These are phyloP conservation scores for Drosophila anomelani DNA, from an alignment of 2,888 invertebrate species.

Conservation along the genomic window DNA sequence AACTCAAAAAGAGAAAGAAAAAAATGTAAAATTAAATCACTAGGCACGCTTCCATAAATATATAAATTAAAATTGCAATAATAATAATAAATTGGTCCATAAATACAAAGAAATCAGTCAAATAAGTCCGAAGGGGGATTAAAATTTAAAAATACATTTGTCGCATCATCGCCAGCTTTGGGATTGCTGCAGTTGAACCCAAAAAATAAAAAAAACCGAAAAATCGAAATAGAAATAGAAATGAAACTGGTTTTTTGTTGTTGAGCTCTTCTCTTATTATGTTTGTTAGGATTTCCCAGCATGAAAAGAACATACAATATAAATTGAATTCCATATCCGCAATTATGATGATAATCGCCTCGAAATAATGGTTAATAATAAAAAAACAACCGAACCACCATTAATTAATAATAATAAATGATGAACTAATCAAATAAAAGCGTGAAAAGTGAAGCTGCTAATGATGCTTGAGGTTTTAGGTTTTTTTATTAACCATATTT, in stretches of 20 bases:
- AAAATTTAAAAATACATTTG: slow-evolving; percentile 36
- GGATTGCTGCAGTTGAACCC: slow-evolving; percentile 39
- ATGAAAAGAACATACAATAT: slow-evolving; percentile 10
- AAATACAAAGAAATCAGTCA: background rate
- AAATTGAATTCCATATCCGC: slow-evolving; percentile 61
- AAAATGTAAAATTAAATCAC: background rate
- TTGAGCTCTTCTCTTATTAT: slow-evolving; percentile 15
- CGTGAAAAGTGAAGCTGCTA: slow-evolving; percentile 68
- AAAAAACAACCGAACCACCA: slow-evolving; percentile 34
- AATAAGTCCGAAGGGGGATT: slow-evolving; percentile 1
- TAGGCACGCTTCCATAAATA: background rate
- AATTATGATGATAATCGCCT: slow-evolving; percentile 70
- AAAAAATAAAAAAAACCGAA: slow-evolving; percentile 11
- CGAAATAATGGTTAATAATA: background rate
- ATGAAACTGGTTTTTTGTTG: slow-evolving; percentile 23
- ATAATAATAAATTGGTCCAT: background rate
- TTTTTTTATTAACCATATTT: too few relatives aligned
- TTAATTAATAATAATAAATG: slow-evolving; percentile 77
- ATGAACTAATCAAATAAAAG: slow-evolving; percentile 74
- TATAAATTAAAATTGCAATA: background rate
- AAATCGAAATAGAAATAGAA: slow-evolving; percentile 4
- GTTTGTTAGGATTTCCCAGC: slow-evolving; percentile 39
- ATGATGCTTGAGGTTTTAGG: slow-evolving; percentile 46
- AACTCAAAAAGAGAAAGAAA: background rate
- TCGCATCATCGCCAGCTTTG: slow-evolving; percentile 25